These are phyloP conservation scores for Aphaenogaster floridana DNA, from an alignment of 1,140 invertebrate genomes.

Conservation along the genomic window DNA sequence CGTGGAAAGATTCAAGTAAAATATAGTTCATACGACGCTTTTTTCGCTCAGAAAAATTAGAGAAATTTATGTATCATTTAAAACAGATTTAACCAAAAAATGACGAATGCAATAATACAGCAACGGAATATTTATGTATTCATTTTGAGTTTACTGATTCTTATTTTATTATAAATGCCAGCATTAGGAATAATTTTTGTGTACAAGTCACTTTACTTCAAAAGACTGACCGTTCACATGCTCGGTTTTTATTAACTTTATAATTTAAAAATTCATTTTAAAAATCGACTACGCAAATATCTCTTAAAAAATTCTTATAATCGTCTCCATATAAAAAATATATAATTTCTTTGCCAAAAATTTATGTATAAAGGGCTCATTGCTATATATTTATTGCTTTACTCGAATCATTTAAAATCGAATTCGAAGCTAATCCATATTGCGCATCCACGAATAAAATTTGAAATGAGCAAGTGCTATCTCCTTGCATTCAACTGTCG, in stretches of 20 bases:
- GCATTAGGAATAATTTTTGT: not conserved
- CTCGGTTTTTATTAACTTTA: not conserved
- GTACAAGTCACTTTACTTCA: not conserved
- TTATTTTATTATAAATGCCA: not conserved
- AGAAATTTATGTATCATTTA: not conserved
- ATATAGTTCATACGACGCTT: not conserved
- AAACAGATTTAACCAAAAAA: not conserved
- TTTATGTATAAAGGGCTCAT: not conserved
- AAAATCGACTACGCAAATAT: not conserved
- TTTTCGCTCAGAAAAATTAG: not conserved
- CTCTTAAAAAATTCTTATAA: not conserved
- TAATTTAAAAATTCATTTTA: not conserved
- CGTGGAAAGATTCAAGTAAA: not conserved
- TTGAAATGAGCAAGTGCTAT: not conserved
- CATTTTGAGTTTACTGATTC: not conserved
- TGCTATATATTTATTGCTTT: not conserved
- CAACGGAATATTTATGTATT: not conserved
- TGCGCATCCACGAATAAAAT: conserved; percentile 1
- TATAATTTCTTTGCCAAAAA: not conserved
- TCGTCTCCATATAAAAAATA: not conserved
- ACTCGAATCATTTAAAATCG: not conserved
- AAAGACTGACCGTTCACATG: not conserved
- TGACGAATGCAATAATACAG: not conserved
- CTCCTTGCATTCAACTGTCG: conserved; percentile 3
- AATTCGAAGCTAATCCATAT: not conserved